phyloP scores from a whole-genome alignment of 1,140 invertebrate genomes.

The Megalonaias nervosa region DNA sequence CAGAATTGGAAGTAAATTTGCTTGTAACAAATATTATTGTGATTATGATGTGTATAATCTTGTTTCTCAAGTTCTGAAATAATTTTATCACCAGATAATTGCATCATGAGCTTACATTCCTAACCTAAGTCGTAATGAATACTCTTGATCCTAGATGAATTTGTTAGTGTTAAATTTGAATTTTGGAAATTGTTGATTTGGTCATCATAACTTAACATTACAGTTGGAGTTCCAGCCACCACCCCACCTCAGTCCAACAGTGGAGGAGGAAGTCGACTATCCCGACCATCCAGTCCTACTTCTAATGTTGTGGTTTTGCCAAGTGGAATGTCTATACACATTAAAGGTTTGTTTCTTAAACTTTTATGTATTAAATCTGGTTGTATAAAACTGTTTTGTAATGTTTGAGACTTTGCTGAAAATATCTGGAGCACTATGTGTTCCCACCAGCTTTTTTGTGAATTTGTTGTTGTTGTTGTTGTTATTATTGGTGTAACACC shows the following conservation, averaged over 20 bases:
- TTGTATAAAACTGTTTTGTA: no score
- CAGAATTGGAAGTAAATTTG: no score
- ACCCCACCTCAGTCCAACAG: conserved; percentile 10
- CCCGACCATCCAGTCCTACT: conserved; percentile 60
- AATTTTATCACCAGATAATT: neutral
- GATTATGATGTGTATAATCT: neutral
- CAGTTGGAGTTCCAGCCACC: neutral
- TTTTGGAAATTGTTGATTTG: no score
- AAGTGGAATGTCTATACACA: conserved; percentile 69
- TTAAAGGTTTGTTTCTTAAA: conserved; percentile 58
- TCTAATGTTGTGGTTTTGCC: conserved; percentile 69
- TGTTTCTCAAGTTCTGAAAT: neutral
- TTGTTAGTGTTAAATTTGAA: no score
- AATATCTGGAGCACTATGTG: no score
- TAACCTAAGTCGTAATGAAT: neutral
- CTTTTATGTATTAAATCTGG: no score
- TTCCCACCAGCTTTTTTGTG: no score
- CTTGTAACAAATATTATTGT: neutral
- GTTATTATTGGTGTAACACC: no score
- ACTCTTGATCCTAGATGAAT: no score
- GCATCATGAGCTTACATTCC: neutral
- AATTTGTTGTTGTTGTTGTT: no score
- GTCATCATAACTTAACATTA: no score
- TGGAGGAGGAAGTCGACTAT: conserved; percentile 8
- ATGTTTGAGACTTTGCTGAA: no score